phyloP scores from a whole-genome alignment of 2,888 invertebrate genomes.

The Spilosoma lubricipeda region DNA sequence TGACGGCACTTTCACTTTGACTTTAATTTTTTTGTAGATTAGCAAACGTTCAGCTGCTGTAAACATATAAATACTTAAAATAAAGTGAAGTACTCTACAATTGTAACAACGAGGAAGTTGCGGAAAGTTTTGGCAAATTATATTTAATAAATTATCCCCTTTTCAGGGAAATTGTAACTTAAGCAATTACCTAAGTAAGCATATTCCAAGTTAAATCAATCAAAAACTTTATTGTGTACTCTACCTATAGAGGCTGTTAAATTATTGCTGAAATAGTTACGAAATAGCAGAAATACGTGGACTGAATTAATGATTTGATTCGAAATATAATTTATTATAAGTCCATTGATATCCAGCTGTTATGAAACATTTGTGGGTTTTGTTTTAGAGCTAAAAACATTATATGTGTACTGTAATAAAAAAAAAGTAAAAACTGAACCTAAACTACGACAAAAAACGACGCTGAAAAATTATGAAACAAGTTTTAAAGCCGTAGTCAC shows the following conservation, averaged over 20 bases:
- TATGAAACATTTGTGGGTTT: neutral
- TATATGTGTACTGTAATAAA: neutral
- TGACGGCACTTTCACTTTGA: too few relatives aligned
- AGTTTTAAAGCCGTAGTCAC: too few relatives aligned
- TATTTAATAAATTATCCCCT: slow-evolving; percentile 1
- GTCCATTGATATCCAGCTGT: neutral
- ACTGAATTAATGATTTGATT: slow-evolving; percentile 4
- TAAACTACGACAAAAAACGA: too few relatives aligned
- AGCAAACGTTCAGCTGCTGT: neutral
- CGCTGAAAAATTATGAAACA: too few relatives aligned
- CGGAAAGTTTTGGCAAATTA: neutral
- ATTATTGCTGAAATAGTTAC: neutral
- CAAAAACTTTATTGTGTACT: slow-evolving; percentile 7
- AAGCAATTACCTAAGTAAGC: slow-evolving; percentile 13
- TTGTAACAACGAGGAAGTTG: neutral
- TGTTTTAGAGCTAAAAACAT: neutral
- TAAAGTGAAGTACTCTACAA: neutral
- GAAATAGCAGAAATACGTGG: neutral
- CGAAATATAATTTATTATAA: neutral
- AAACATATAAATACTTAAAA: neutral
- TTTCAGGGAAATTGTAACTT: neutral
- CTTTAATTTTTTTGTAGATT: too few relatives aligned
- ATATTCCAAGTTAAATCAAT: slow-evolving; percentile 10
- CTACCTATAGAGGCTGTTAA: neutral
- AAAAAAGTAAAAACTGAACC: too few relatives aligned